These are phyloP conservation scores for Eulithis testata DNA, from an alignment of 2,888 invertebrate genomes.

Conservation along the genomic window DNA sequence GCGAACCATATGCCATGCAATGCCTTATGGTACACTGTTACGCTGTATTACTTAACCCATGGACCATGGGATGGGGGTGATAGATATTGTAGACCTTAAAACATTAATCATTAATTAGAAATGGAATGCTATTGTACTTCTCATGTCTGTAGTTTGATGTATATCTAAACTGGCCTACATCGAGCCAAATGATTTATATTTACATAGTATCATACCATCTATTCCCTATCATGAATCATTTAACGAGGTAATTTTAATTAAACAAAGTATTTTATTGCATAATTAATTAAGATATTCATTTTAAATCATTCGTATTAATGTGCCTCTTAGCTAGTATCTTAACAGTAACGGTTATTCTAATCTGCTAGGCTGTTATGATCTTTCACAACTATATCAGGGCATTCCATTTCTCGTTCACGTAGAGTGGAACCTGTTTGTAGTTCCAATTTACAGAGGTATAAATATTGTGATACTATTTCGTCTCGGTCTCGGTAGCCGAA, in stretches of 20 bases:
- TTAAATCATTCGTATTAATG: background rate
- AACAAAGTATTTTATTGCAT: background rate
- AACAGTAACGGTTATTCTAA: slow-evolving; percentile 22
- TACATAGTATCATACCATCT: too few relatives aligned
- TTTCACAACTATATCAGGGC: slow-evolving; percentile 18
- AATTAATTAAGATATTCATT: background rate
- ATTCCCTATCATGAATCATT: too few relatives aligned
- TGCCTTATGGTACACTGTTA: slow-evolving; percentile 8
- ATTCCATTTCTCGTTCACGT: slow-evolving; percentile 18
- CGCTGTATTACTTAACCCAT: slow-evolving; percentile 6
- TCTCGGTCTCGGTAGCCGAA: slow-evolving; percentile 20
- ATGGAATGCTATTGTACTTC: background rate
- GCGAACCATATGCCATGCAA: slow-evolving; percentile 41
- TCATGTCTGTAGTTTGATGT: too few relatives aligned
- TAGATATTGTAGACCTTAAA: background rate
- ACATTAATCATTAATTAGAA: background rate
- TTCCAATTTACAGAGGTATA: slow-evolving; percentile 21
- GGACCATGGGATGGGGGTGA: slow-evolving; percentile 1
- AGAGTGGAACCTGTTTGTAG: slow-evolving; percentile 22
- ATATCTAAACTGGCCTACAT: background rate
- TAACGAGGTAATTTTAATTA: too few relatives aligned
- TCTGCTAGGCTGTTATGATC: slow-evolving; percentile 4
- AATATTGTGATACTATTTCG: slow-evolving; percentile 27
- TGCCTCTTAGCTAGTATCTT: background rate
- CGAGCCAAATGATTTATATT: background rate